Conservation (phyloP, 2,888 invertebrate species). For the Fabriciana adippe region DNA sequence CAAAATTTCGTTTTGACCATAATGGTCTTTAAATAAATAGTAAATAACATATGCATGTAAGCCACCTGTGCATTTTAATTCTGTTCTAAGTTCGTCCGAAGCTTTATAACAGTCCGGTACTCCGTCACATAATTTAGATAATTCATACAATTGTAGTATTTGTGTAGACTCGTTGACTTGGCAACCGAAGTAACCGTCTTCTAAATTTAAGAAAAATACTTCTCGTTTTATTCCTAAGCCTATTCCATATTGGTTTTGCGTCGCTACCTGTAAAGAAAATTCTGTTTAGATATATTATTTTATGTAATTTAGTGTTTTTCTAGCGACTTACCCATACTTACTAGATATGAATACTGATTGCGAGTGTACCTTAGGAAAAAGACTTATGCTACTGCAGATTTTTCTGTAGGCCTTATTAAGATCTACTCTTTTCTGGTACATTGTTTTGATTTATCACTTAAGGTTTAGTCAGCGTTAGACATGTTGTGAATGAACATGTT, state of each 20-base stretch:
- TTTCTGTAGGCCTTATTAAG: too few species aligned
- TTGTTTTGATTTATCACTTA: too few species aligned
- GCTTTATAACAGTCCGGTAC: conserved; percentile 94
- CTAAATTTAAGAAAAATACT: conserved; percentile 97
- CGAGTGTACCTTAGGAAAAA: too few species aligned
- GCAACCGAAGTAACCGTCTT: conserved; percentile 98
- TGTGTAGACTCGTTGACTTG: conserved; percentile 98
- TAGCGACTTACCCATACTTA: too few species aligned
- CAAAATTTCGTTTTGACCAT: too few species aligned
- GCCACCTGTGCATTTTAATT: conserved; percentile 97
- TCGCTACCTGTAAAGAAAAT: conserved; percentile 83
- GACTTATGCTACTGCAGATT: too few species aligned
- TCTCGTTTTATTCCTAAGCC: conserved; percentile 93
- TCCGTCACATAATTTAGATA: conserved; percentile 97
- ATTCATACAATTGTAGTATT: conserved; percentile 96
- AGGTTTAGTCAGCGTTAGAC: too few species aligned
- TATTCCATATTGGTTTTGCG: conserved; percentile 91
- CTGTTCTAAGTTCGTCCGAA: conserved; percentile 93
- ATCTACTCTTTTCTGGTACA: too few species aligned
- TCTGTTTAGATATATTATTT: neutral
- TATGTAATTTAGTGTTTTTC: neutral
- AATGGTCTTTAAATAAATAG: too few species aligned
- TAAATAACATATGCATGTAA: neutral
- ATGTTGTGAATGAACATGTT: too few species aligned
- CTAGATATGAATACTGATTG: too few species aligned